These are phyloP conservation scores for Gymnoscopelus braueri DNA, from an alignment of 2,797 vertebrate genomes.

Conservation along the genomic window DNA sequence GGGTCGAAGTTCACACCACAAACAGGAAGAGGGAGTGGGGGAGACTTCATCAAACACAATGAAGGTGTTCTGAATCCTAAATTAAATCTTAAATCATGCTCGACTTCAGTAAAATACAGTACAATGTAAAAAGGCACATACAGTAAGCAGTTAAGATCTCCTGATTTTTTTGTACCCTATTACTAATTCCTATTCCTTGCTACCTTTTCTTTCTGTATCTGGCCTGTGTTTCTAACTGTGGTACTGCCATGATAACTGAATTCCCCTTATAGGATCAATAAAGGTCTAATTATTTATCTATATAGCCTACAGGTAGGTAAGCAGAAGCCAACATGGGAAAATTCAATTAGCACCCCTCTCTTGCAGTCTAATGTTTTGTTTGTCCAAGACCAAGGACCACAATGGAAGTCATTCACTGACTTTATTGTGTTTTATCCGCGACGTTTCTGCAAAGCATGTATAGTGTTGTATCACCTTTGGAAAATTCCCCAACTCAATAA, in stretches of 20 bases:
- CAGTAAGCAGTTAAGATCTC: too few species aligned
- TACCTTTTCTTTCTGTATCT: too few species aligned
- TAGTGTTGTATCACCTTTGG: constrained; percentile 28
- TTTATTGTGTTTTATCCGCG: too few species aligned
- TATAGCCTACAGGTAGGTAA: constrained; percentile 14
- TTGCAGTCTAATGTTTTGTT: not conserved
- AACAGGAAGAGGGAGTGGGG: constrained; percentile 44
- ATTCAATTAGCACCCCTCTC: constrained; percentile 10
- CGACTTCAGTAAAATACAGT: constrained; percentile 30
- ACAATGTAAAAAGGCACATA: constrained; percentile 28
- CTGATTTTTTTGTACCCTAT: too few species aligned
- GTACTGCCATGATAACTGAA: too few species aligned
- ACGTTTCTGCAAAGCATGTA: too few species aligned
- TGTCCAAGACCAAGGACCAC: too few species aligned
- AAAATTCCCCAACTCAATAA: constrained; percentile 34
- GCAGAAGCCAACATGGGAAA: constrained; percentile 26
- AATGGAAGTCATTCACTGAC: too few species aligned
- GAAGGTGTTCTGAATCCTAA: constrained; percentile 30
- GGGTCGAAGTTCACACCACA: constrained; percentile 49
- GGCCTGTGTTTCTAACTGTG: too few species aligned
- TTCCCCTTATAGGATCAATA: too few species aligned
- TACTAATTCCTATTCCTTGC: too few species aligned
- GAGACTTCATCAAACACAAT: constrained; percentile 55
- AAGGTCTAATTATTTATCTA: too few species aligned
- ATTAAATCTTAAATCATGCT: constrained; percentile 63